Evolutionary conservation across 2,888 invertebrate species (phyloP).

Genomic region (Escarpia spicata): DNA sequence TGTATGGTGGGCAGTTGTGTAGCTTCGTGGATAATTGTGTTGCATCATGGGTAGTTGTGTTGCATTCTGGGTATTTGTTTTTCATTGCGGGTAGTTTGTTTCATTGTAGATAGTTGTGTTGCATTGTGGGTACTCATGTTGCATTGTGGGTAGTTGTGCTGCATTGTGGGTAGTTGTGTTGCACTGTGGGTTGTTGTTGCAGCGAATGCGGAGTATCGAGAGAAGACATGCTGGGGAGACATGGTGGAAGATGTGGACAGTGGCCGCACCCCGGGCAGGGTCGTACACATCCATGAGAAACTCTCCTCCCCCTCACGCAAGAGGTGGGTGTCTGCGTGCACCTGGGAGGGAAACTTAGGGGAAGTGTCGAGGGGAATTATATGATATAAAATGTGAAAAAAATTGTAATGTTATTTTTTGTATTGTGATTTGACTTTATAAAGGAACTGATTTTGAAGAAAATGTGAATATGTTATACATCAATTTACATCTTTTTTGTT

Average conservation of each 20-base stretch:
- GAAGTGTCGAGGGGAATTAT: background rate
- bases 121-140: background rate
- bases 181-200: constrained; percentile 18
- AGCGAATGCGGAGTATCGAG: constrained; percentile 37
- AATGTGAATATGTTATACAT: background rate
- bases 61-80: too few species aligned
- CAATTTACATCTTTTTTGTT: too few species aligned
- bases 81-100: too few species aligned
- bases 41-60: too few species aligned
- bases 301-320: constrained; percentile 90
- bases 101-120: too few species aligned
- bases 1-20: too few species aligned
- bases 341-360: background rate
- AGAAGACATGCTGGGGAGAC: constrained; percentile 78
- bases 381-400: background rate
- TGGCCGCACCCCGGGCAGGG: constrained; percentile 86
- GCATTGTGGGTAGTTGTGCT: background rate
- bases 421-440: background rate
- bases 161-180: background rate
- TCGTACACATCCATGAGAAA: constrained; percentile 91
- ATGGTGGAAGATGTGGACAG: constrained; percentile 69
- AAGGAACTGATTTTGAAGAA: background rate
- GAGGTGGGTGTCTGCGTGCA: constrained; percentile 69
- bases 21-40: too few species aligned
- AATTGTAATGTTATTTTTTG: background rate